Evolutionary conservation across 2,797 vertebrate genomes (phyloP).

Genomic region (Siniperca undulata): DNA sequence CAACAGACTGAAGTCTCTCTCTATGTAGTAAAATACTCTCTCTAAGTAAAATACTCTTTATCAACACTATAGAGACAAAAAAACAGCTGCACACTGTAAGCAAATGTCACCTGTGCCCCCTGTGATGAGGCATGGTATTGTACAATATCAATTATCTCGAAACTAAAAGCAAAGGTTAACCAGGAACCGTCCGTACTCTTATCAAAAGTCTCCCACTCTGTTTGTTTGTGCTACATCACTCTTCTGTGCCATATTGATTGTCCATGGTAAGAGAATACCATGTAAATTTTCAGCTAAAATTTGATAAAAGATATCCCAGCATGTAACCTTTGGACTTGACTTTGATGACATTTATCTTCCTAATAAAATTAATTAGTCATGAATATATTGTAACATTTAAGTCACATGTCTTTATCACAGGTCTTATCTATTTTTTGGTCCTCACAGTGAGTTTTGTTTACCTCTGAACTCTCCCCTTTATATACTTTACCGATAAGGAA

Average conservation of each 20-base stretch:
- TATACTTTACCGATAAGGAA: constrained; percentile 70
- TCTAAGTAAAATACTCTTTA: constrained; percentile 41
- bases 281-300: constrained; percentile 36
- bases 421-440: constrained; percentile 44
- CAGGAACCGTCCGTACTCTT: constrained; percentile 27
- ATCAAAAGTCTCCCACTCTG: constrained; percentile 47
- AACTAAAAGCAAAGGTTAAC: constrained; percentile 72
- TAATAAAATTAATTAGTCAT: constrained; percentile 18
- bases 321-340: constrained; percentile 57
- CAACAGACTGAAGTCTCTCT: constrained; percentile 41
- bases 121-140: constrained; percentile 47
- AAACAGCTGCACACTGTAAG: constrained; percentile 15
- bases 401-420: constrained; percentile 27
- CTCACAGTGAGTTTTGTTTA: constrained; percentile 63
- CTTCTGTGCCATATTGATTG: constrained; percentile 59
- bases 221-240: constrained; percentile 54
- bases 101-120: constrained; percentile 59
- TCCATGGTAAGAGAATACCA: constrained; percentile 37
- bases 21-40: constrained; percentile 36
- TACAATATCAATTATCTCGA: constrained; percentile 41
- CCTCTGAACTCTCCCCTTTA: constrained; percentile 72
- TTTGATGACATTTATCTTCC: constrained; percentile 47
- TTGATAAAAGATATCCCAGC: constrained; percentile 49
- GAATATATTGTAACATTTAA: constrained; percentile 19
- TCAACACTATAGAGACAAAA: constrained; percentile 35